Base-by-base conservation (phyloP, 2,113 vertebrate species). In the Cisticola juncidis region DNA sequence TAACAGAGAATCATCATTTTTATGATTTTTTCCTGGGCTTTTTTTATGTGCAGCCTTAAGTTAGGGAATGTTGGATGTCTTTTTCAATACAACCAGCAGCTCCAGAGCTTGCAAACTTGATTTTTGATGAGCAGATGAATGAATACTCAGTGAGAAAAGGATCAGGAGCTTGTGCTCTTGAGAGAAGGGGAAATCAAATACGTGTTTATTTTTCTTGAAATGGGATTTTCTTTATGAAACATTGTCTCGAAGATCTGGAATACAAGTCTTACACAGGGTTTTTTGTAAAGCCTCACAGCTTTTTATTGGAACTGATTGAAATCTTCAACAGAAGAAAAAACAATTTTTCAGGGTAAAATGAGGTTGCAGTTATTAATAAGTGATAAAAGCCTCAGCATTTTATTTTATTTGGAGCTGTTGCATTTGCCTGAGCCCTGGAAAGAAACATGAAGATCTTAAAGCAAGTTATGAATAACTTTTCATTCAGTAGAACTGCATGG, bases 381-480 rank as follows among this genome's bases (percentile, higher is more conserved):
- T n/a, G 35, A 40, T 66, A 78, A 92, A 94, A 76, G 66, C 42
- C 17, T 70, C 85, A 74, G 82, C 66, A 2, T 72, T 56, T 81
- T 22, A 14, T 42, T 69, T 22, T 60, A 11, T 64, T 36, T 80
- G 78, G 94, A 93, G 44, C 81, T 87, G 29, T 93, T 92, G 36
- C 28, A n/a, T 44, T 70, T 45, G 4, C 15, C 35, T 53, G 71
- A 58, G 33, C 74, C 12, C 9, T 47, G 95, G 60, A 70, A 36
- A 48, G 71, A 84, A 65, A 16, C 22, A 95, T 89, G 97, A 97
- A 87, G 88, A 91, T 96, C 47, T 40, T 89, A 31, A 51, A 92
- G 81, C 58, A 45, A 61, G 65, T 86, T 15, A 56, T 42, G 91
- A 94, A 35, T 26, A 64, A 92, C n/a, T 25, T 84, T 65, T 56